Evolutionary conservation across 2,113 vertebrate genomes (phyloP).

Genomic region (Cynocephalus volans): DNA sequence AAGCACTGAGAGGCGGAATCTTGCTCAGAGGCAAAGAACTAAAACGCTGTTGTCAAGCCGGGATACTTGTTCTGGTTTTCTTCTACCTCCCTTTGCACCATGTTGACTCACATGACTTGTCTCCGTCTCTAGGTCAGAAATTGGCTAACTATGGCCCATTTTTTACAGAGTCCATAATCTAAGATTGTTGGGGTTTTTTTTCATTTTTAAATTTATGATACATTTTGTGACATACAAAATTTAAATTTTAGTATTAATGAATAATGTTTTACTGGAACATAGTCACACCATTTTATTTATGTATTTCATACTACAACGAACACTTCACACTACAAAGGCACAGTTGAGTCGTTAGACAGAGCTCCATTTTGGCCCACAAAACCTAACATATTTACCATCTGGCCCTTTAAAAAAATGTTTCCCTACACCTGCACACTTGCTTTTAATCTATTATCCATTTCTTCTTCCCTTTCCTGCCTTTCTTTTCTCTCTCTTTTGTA

Average conservation of each 20-base stretch:
- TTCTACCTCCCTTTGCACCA: not conserved
- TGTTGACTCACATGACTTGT: not conserved
- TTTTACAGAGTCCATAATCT: not conserved
- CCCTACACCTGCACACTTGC: fast-evolving
- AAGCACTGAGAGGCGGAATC: not conserved
- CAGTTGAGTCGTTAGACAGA: not conserved
- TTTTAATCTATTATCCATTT: not conserved
- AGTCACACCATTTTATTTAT: not conserved
- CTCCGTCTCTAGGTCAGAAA: not conserved
- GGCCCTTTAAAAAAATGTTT: not conserved
- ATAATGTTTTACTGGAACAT: not conserved
- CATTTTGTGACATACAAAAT: not conserved
- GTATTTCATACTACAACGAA: not conserved
- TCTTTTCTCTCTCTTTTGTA: too few species aligned
- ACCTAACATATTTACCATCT: not conserved
- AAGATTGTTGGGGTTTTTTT: not conserved
- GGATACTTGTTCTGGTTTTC: not conserved
- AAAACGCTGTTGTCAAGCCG: not conserved
- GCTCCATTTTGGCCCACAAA: not conserved
- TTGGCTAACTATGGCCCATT: not conserved
- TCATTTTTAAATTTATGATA: not conserved
- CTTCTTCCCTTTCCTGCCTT: not conserved
- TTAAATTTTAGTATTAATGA: not conserved
- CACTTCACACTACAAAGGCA: not conserved
- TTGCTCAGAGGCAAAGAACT: not conserved